Conservation (phyloP, 2,888 invertebrate species). For the Acanthacorydalis orientalis region DNA sequence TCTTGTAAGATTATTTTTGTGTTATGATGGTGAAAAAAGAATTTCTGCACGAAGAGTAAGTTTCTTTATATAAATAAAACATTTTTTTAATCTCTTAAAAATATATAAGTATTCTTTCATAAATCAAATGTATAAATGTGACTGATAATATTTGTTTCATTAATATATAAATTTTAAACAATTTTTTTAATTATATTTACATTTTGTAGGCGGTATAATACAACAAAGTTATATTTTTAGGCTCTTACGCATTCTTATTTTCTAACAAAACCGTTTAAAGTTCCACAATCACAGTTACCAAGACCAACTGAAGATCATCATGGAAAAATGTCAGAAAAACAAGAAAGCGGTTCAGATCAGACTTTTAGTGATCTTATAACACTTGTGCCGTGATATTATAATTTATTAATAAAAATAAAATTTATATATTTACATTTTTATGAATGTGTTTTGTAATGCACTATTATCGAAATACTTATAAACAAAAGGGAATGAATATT, state of each 20-base stretch:
- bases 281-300: conserved; percentile 46
- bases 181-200: too few relatives aligned
- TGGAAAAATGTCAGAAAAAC: neutral
- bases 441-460: too few relatives aligned
- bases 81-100: too few relatives aligned
- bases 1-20: conserved; percentile 59
- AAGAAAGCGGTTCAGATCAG: neutral
- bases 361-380: neutral
- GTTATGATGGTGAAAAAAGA: conserved; percentile 65
- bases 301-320: conserved; percentile 29
- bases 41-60: conserved; percentile 54
- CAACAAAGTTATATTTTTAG: conserved; percentile 28
- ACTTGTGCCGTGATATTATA: neutral
- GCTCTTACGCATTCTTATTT: conserved; percentile 61
- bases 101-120: too few relatives aligned
- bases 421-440: too few relatives aligned
- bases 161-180: neutral
- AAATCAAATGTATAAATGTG: neutral
- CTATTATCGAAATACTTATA: too few relatives aligned
- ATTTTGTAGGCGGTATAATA: neutral
- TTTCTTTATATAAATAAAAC: conserved; percentile 7
- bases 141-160: neutral
- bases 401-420: too few relatives aligned
- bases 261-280: conserved; percentile 45
- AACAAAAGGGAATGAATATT: too few relatives aligned